phyloP scores from a whole-genome alignment of 2,797 vertebrate species.

The Myiotriccus ornatus region DNA sequence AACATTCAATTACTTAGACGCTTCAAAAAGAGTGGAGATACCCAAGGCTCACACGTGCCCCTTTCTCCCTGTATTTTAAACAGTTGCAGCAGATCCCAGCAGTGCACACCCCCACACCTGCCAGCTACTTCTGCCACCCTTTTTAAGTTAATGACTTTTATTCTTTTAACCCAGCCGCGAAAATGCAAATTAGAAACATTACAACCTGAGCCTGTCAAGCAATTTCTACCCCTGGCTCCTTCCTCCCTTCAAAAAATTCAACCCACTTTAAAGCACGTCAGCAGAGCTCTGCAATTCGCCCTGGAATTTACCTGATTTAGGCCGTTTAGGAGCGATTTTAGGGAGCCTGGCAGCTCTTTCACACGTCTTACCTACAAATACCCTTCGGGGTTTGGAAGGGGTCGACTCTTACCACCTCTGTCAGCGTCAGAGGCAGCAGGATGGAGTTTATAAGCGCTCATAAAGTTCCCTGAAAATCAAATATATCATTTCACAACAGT shows the following conservation, averaged over 20 bases:
- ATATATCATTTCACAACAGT: neutral
- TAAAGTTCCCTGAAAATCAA: neutral
- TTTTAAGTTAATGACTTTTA: neutral
- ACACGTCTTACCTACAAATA: neutral
- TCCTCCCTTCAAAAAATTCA: neutral
- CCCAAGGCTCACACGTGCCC: neutral
- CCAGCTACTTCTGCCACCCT: neutral
- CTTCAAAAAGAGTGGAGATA: neutral
- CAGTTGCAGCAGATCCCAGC: neutral
- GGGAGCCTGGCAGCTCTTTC: neutral
- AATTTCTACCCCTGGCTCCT: neutral
- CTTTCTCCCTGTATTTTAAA: neutral
- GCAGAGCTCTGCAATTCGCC: neutral
- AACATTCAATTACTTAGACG: neutral
- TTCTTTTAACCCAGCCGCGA: neutral
- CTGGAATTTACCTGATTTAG: neutral
- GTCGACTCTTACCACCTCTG: neutral
- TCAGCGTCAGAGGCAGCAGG: rapidly evolving
- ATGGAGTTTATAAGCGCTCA: rapidly evolving
- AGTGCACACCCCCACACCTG: neutral
- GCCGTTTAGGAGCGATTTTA: neutral
- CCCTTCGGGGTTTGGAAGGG: neutral
- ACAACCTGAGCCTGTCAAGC: neutral
- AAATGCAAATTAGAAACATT: neutral
- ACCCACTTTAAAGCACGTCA: neutral